These are phyloP conservation scores for Eubasilissa splendida DNA, from an alignment of 2,888 invertebrate species.

Conservation along the genomic window DNA sequence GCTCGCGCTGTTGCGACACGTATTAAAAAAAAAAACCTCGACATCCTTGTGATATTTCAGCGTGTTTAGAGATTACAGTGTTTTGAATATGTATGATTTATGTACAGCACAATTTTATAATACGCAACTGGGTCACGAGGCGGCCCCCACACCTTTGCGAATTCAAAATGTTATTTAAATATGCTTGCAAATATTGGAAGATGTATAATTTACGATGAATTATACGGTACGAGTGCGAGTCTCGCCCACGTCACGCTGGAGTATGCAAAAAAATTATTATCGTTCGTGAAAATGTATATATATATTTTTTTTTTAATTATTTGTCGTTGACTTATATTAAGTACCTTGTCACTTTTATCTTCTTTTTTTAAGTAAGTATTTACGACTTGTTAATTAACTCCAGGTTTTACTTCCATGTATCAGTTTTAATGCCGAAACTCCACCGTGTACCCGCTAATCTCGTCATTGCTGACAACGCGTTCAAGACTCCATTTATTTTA, in stretches of 20 bases:
- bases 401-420: too few species aligned
- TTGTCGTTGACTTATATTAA: too few species aligned
- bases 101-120: neutral
- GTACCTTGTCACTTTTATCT: too few species aligned
- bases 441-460: too few species aligned
- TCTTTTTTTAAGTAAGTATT: too few species aligned
- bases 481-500: too few species aligned
- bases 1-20: conserved; percentile 1
- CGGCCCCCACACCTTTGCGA: conserved; percentile 23
- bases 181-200: conserved; percentile 4
- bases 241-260: neutral
- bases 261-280: too few species aligned
- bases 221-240: neutral
- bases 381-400: too few species aligned
- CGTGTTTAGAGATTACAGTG: conserved; percentile 2
- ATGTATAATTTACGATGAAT: conserved; percentile 16
- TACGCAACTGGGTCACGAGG: conserved; percentile 12
- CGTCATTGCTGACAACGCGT: too few species aligned
- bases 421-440: too few species aligned
- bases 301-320: too few species aligned
- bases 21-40: conserved; percentile 10
- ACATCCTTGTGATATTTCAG: conserved; percentile 26
- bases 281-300: too few species aligned
- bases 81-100: conserved; percentile 19
- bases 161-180: conserved; percentile 1